Evolutionary conservation across 1,140 invertebrate species (phyloP).

Genomic region (Schmidtea mediterranea): DNA sequence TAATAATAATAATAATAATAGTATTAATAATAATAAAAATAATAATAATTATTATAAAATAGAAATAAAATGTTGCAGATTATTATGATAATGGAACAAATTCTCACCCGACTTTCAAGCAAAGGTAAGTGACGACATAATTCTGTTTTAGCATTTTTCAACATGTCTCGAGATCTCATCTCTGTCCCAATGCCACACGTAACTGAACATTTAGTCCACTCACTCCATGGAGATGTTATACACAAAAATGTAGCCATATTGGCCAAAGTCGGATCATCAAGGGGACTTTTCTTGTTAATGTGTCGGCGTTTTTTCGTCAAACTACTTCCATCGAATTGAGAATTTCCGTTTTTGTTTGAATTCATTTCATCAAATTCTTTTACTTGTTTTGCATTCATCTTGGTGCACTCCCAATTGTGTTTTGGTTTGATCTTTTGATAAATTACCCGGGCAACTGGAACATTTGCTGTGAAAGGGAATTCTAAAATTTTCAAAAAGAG

Average conservation of each 20-base stretch:
- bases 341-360: background rate
- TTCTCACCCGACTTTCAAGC: background rate
- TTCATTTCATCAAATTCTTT: background rate
- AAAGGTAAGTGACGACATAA: slow-evolving; percentile 2
- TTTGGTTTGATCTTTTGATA: background rate
- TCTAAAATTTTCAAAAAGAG: background rate
- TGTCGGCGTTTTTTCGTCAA: background rate
- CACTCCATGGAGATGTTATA: slow-evolving; percentile 30
- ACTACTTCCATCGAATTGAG: background rate
- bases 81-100: no score
- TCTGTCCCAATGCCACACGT: slow-evolving; percentile 31
- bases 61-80: no score
- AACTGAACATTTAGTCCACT: slow-evolving; percentile 36
- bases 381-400: background rate
- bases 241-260: slow-evolving; percentile 14
- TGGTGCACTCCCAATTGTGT: slow-evolving; percentile 1
- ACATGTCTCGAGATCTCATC: slow-evolving; percentile 13
- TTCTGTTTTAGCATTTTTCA: background rate
- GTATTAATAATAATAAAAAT: no score
- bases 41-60: no score
- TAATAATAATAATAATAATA: no score
- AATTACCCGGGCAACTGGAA: background rate
- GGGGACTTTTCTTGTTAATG: background rate
- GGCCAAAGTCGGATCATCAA: background rate
- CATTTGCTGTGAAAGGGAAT: background rate